These are phyloP conservation scores for Zaprionus lineosus DNA, from an alignment of 2,888 invertebrate genomes.

Conservation along the genomic window DNA sequence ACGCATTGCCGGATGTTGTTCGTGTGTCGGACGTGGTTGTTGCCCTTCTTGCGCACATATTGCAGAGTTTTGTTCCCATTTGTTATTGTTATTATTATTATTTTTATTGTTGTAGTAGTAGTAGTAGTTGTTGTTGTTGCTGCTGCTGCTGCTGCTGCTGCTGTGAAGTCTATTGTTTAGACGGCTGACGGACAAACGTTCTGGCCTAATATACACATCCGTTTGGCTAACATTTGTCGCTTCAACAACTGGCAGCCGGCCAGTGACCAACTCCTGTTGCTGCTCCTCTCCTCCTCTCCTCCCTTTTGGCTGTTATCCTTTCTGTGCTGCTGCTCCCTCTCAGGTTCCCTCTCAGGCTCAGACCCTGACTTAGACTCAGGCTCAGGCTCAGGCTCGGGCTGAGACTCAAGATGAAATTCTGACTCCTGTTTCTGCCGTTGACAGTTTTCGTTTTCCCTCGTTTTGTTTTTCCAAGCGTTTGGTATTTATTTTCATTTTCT, in stretches of 20 bases:
- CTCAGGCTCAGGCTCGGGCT: too few relatives aligned
- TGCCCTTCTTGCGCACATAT: slow-evolving; percentile 57
- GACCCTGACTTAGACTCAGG: too few relatives aligned
- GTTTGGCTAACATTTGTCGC: slow-evolving; percentile 71
- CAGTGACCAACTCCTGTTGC: slow-evolving; percentile 16
- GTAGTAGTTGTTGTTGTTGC: slow-evolving; percentile 26
- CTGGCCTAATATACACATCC: slow-evolving; percentile 72
- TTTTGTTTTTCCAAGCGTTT: slow-evolving; percentile 34
- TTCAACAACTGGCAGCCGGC: slow-evolving; percentile 40
- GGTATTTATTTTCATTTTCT: slow-evolving; percentile 70
- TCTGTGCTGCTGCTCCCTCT: slow-evolving; percentile 15
- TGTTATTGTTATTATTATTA: slow-evolving; percentile 24
- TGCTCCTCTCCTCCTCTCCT: slow-evolving; percentile 10
- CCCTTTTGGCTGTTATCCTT: too few relatives aligned
- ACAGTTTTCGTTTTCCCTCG: slow-evolving; percentile 46
- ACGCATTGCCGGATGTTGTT: slow-evolving; percentile 62
- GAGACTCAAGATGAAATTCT: too few relatives aligned
- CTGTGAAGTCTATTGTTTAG: slow-evolving; percentile 74
- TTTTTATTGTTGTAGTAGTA: slow-evolving; percentile 37
- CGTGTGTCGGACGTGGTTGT: slow-evolving; percentile 37
- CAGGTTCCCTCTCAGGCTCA: too few relatives aligned
- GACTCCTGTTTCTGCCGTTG: too few relatives aligned
- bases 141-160: too few relatives aligned
- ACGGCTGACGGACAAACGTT: slow-evolving; percentile 58
- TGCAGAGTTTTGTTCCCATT: slow-evolving; percentile 45